Conservation (phyloP, 2,888 invertebrate species). For the Oligia latruncula region DNA sequence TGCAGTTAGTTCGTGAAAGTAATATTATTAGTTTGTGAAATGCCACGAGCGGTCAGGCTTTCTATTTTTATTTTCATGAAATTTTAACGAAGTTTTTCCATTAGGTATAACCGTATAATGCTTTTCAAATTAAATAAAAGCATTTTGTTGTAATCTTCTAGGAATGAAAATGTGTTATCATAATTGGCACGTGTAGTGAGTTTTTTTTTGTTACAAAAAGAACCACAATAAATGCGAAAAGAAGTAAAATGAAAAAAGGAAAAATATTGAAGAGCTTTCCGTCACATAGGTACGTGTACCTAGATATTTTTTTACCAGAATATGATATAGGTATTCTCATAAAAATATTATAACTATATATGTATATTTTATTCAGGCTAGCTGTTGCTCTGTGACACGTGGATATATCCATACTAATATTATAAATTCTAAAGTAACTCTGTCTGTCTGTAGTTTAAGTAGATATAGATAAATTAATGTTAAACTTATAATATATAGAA, state of each 20-base stretch:
- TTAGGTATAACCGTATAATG: constrained; percentile 1
- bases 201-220: background rate
- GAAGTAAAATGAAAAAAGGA: background rate
- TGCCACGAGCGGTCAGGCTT: constrained; percentile 1
- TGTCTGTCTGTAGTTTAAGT: no score
- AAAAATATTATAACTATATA: no score
- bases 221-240: background rate
- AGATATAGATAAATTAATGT: no score
- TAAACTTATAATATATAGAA: no score
- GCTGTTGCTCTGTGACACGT: background rate
- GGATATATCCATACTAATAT: no score
- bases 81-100: constrained; percentile 11
- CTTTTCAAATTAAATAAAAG: constrained; percentile 16
- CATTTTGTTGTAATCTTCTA: background rate
- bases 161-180: background rate
- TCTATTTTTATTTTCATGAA: constrained; percentile 15
- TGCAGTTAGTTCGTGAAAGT: constrained; percentile 26
- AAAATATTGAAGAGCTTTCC: background rate
- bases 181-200: background rate
- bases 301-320: background rate
- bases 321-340: background rate
- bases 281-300: background rate
- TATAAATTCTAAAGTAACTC: no score
- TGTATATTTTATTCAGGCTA: background rate
- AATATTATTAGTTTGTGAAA: constrained; percentile 28